Conservation (phyloP, 2,797 vertebrate genomes). For the Muscicapa striata region DNA sequence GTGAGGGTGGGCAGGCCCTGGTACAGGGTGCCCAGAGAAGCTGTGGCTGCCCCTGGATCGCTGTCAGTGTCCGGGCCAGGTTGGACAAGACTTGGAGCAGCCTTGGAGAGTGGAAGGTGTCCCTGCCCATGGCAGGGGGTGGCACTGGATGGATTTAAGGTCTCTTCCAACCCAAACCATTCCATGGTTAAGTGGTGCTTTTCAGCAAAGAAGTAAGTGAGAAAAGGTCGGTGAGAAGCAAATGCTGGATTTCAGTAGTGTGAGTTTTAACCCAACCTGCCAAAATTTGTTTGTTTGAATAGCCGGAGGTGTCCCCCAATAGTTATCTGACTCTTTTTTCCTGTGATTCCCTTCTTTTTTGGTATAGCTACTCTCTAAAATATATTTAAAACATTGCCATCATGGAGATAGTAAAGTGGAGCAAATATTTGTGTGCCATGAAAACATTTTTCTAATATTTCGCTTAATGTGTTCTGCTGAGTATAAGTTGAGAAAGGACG, state of each 20-base stretch:
- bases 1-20: accelerated
- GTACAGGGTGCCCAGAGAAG: background rate
- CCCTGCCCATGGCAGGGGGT: background rate
- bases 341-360: background rate
- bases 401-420: background rate
- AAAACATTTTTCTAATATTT: background rate
- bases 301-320: background rate
- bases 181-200: background rate
- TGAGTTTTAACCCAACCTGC: background rate
- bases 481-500: background rate
- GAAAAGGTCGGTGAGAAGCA: background rate
- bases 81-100: accelerated
- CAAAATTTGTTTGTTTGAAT: background rate
- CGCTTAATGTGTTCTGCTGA: background rate
- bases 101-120: background rate
- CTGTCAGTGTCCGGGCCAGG: background rate
- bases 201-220: background rate
- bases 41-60: background rate
- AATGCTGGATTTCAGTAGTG: background rate
- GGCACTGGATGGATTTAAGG: background rate
- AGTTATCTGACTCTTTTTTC: background rate
- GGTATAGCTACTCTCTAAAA: background rate
- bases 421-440: background rate
- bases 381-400: background rate
- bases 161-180: background rate